Base-by-base conservation (phyloP, 2,113 vertebrate species). In the Antigone vipio region DNA sequence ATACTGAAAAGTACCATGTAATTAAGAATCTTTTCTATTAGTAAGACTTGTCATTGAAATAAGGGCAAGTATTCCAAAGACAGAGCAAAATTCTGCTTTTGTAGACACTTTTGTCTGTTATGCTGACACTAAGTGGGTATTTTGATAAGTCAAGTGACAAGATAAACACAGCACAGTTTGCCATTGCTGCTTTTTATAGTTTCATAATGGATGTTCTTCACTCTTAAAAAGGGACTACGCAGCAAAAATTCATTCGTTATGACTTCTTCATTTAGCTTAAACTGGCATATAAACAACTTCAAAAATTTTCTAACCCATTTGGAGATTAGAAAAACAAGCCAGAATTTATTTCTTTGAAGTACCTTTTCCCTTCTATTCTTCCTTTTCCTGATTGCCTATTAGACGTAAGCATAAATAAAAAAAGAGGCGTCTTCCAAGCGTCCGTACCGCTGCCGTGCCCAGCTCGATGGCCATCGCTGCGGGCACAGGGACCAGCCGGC, bases 71-170 rank as follows among this genome's bases (percentile, higher is more conserved):
- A 16, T 72, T 86, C 60, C 68, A 78, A 84, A 64, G 44, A 40
- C 52, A 44, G 69, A 87, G 74, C 66, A 76, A 58, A 91, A 71
- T 66, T 73, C 77, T 95, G 86, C 84, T 93, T 86, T 76, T 92
- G 66, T 22, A 86, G 81, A 67, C 58, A 38, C 77, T 94, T 92
- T 44, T 75, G 50, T 68, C 53, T 79, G 73, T 75, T 82, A 4
- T 40, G 77, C 81, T 96, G 95, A 91, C 79, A n/a, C 77, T 88
- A 76, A 95, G 58, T 93, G 86, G 77, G 86, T 95, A 89, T 95
- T 92, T 92, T 95, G 92, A 85, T 95, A 38, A 12, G 38, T 72
- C 77, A 66, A 79, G 89, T 89, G 89, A 92, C 9, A 55, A 94
- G 88, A 96, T 83, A 88, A 96, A 84, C 72, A 44, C 47, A 30